Evolutionary conservation across 2,113 vertebrate species (phyloP), one percentile per base, ranked within the genome.

Genomic region (Struthio camelus): DNA sequence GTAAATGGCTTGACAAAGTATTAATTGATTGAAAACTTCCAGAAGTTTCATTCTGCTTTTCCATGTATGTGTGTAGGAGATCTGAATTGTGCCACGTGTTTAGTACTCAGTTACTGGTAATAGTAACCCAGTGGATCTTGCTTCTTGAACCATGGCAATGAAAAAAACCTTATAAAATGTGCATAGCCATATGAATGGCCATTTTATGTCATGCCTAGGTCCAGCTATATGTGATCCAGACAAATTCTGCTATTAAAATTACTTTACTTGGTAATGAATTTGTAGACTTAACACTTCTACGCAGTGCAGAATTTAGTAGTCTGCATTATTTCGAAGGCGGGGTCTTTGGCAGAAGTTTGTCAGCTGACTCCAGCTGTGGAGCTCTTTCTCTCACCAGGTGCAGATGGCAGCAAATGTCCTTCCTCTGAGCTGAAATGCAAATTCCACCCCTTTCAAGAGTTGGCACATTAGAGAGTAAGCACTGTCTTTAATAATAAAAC

Each of bases 361-460:
- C 94, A 87, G 79, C 87, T 78, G 89, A 86, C 91, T 94, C 71
- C 95, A 96, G 91, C 85, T 91, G 89, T 77, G 87, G 75, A 95
- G 91, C 89, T 96, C 89, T 93, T 94, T 97, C 91, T 89, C 76
- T 95, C 71, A 53, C 93, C 94, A 93, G 95, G 95, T 94, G 89
- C 94, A 97, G 94, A 94, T 97, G 96, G 95, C 97, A 96, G 93
- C 91, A 95, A 51, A 95, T 93, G 91, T 93, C 92, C 93, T 96
- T 94, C 87, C 89, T 90, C 87, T 2, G 0, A 77, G 66, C 58
- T 85, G 42, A 67, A 94, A 94, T 89, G 95, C 61, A 91, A 89
- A 89, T 79, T n/a, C 78, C 91, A 85, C 67, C 46, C 89, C 76
- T 93, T 91, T 66, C 81, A 93, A 90, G 10, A 87, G 78, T 61